These are phyloP conservation scores for Helicoverpa armigera DNA, from an alignment of 1,140 invertebrate species.

Conservation along the genomic window DNA sequence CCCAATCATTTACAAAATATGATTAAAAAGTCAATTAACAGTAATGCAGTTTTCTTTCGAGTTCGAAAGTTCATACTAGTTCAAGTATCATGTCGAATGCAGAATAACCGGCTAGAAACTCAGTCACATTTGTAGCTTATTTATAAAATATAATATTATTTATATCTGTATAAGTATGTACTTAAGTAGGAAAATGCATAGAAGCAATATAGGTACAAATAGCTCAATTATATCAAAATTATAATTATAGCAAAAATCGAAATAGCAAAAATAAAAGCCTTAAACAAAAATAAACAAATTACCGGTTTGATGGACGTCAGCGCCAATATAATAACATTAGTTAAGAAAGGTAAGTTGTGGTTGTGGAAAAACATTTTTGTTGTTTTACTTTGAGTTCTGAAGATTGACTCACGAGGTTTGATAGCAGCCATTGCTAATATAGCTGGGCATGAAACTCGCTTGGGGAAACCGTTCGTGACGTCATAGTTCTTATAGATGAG, in stretches of 20 bases:
- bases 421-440: neutral
- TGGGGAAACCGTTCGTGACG: neutral
- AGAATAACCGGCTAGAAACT: too few species aligned
- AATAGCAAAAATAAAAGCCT: neutral
- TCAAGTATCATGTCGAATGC: too few species aligned
- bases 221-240: neutral
- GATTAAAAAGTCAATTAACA: too few species aligned
- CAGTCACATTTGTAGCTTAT: neutral
- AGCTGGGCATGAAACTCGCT: neutral
- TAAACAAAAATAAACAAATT: neutral
- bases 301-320: neutral
- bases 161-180: too few species aligned
- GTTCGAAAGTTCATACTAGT: too few species aligned
- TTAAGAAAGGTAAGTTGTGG: slow-evolving; percentile 29
- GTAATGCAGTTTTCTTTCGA: too few species aligned
- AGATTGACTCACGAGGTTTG: neutral
- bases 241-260: neutral
- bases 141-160: neutral
- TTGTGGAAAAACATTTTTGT: slow-evolving; percentile 29
- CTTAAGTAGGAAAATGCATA: too few species aligned
- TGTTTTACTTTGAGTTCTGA: neutral
- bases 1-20: too few species aligned
- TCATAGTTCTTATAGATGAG: neutral
- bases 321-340: neutral
- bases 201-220: too few species aligned